These are phyloP conservation scores for Vulpes lagopus DNA, from an alignment of 2,113 vertebrate genomes.

Conservation along the genomic window DNA sequence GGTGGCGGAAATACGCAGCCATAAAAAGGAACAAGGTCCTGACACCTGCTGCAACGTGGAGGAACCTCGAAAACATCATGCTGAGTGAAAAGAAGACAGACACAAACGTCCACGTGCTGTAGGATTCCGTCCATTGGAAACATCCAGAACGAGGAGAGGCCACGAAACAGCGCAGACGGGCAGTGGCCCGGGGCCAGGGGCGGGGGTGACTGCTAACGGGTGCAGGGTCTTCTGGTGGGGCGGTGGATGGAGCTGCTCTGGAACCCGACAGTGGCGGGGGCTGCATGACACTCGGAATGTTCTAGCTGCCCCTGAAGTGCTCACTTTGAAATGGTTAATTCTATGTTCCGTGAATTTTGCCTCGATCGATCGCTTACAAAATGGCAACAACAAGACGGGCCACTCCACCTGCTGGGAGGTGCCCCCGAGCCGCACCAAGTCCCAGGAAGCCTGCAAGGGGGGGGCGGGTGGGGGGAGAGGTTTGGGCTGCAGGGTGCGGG, in stretches of 20 bases:
- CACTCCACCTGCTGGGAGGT: accelerated
- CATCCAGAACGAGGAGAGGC: accelerated
- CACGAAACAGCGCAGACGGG: neutral
- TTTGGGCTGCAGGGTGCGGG: accelerated
- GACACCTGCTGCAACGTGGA: accelerated
- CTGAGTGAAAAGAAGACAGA: neutral
- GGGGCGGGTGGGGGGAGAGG: neutral
- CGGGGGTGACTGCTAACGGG: accelerated
- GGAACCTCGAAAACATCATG: accelerated
- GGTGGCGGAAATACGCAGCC: accelerated
- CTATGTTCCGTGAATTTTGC: accelerated
- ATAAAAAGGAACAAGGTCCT: neutral
- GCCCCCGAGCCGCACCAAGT: neutral
- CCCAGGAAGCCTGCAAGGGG: neutral
- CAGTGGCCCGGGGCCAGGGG: accelerated
- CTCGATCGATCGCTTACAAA: neutral
- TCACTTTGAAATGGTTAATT: neutral
- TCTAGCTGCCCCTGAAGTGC: neutral
- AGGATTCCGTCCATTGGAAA: accelerated
- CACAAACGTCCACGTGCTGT: accelerated
- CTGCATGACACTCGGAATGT: accelerated
- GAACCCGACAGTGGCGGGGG: neutral
- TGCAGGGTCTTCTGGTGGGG: accelerated
- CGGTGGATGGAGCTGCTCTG: accelerated
- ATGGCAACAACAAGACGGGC: neutral